Evolutionary conservation across 2,888 invertebrate species (phyloP), one percentile per base, ranked within the genome.

Genomic region (Empis livida): DNA sequence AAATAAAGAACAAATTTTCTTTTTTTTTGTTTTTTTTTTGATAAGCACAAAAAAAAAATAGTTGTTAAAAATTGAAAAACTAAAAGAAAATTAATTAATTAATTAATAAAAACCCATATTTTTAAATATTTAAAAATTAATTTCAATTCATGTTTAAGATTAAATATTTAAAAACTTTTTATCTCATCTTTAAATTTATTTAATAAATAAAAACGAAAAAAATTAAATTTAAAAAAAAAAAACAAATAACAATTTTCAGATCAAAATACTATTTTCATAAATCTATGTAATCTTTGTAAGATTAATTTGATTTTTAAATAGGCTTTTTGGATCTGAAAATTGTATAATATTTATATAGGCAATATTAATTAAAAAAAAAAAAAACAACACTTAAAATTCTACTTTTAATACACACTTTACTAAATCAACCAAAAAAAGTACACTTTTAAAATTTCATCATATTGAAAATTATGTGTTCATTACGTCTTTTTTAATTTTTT

Each of bases 191-290:
- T 48, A 14, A 35, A n/a, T 35, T 14, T 14, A 14, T 35, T 35
- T 35, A 14, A 13, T 45, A 44, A 49, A n/a, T 49, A 51, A 50
- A 48, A 49, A 48, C 49, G 39, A 41, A 31, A 44, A 49, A 54
- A 47, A 59, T 57, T 55, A 53, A 48, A 49, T 50, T 53, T 54
- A 54, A 55, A 38, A 47, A n/a, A n/a, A n/a, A n/a, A n/a, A n/a
- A n/a, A n/a, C n/a, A n/a, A n/a, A n/a, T n/a, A n/a, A n/a, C n/a
- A n/a, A n/a, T n/a, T n/a, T n/a, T n/a, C n/a, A n/a, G n/a, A n/a
- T n/a, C n/a, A n/a, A n/a, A n/a, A n/a, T n/a, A n/a, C n/a, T n/a
- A n/a, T n/a, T n/a, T n/a, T n/a, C n/a, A n/a, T n/a, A n/a, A n/a
- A n/a, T n/a, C n/a, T n/a, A n/a, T n/a, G n/a, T n/a, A n/a, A n/a